A percentile compares a stretch with the other conserved stretches of the same genome.
These are phyloP conservation scores for Sciurus vulgaris DNA, from an alignment of 2,797 vertebrate species.

Conservation along the genomic window DNA sequence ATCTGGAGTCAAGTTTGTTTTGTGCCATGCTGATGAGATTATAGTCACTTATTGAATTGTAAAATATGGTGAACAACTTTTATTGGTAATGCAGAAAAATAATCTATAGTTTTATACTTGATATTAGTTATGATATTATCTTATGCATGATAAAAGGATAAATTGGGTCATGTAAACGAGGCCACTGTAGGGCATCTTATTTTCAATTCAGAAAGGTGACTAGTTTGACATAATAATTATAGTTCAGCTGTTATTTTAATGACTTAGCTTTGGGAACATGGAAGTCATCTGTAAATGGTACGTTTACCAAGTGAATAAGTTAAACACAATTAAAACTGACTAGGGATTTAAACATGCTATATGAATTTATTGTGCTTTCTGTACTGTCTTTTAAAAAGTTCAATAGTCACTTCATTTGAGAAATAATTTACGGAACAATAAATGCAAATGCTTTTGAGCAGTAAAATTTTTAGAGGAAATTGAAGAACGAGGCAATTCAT, in stretches of 20 bases:
- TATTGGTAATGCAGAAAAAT: background rate
- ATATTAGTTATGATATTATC: background rate
- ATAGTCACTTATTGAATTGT: background rate
- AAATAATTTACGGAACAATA: conserved; percentile 11
- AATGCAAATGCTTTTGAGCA: conserved; percentile 23
- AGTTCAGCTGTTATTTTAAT: conserved; percentile 15
- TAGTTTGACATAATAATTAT: background rate
- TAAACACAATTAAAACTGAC: conserved; percentile 12
- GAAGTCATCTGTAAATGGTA: conserved; percentile 3
- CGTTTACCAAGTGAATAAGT: conserved; percentile 43
- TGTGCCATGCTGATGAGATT: background rate
- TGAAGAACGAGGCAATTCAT: background rate
- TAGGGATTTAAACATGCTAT: background rate
- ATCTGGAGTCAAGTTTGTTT: background rate
- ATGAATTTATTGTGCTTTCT: conserved; percentile 43
- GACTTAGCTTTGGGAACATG: conserved; percentile 1
- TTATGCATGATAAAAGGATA: background rate
- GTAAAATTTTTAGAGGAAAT: conserved; percentile 37
- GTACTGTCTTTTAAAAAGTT: conserved; percentile 30
- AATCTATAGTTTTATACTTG: background rate
- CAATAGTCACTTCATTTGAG: background rate
- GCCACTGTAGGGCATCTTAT: background rate
- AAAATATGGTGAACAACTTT: background rate
- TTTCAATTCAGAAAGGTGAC: conserved; percentile 47
- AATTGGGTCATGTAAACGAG: background rate